Evolutionary conservation across 2,113 vertebrate species (phyloP).

Genomic region (Vimba vimba): DNA sequence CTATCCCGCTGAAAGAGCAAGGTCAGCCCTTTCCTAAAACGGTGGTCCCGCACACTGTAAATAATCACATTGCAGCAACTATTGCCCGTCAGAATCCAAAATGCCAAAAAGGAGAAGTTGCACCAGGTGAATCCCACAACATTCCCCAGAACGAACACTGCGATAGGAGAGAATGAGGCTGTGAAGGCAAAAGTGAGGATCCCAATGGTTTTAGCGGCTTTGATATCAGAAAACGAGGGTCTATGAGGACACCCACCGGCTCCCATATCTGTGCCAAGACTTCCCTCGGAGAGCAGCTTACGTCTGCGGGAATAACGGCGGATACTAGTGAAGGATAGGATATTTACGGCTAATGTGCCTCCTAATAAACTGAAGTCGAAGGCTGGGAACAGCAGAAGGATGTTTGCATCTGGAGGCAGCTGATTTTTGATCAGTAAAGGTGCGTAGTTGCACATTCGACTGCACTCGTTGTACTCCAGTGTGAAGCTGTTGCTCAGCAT

Average conservation of each 20-base stretch:
- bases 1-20: constrained; percentile 76
- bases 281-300: constrained; percentile 76
- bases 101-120: constrained; percentile 85
- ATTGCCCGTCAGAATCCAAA: constrained; percentile 84
- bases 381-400: constrained; percentile 80
- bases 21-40: constrained; percentile 80
- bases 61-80: constrained; percentile 87
- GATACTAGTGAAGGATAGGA: constrained; percentile 80
- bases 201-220: constrained; percentile 84
- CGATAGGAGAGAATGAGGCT: constrained; percentile 81
- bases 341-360: constrained; percentile 77
- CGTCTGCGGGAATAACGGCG: constrained; percentile 74
- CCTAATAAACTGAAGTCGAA: constrained; percentile 81
- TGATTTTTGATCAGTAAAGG: constrained; percentile 61
- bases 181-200: constrained; percentile 83
- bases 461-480: constrained; percentile 83
- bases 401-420: constrained; percentile 67
- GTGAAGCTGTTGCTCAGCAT: constrained; percentile 75
- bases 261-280: constrained; percentile 57
- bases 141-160: constrained; percentile 81
- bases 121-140: constrained; percentile 84
- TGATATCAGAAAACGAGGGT: constrained; percentile 83
- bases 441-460: constrained; percentile 83
- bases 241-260: constrained; percentile 67
- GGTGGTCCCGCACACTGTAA: constrained; percentile 81